Evolutionary conservation across 2,888 invertebrate species (phyloP), one percentile per base, ranked within the genome.

Genomic region (Itoplectis maculator): DNA sequence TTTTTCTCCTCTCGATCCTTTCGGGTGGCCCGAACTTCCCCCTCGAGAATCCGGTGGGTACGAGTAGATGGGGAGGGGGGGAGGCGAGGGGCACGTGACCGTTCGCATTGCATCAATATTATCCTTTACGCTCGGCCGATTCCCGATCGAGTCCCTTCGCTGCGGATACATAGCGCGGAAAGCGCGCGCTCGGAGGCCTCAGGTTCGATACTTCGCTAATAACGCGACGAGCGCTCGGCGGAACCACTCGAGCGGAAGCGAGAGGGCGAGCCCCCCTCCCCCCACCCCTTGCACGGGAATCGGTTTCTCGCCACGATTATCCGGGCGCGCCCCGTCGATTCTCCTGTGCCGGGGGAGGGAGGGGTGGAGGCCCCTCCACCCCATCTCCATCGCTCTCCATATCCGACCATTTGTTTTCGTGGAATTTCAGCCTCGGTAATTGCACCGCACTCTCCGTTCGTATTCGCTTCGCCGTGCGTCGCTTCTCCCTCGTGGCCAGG

Each of bases 71-170:
- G 49, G 18, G 49, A 49, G 56, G 37, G 37, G 37, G 51, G 56
- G 42, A 29, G 37, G 51, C 47, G 42, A 29, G 23, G 20, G 70
- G 20, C 78, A 78, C 81, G 81, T 73, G 81, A 78, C 78, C 78
- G 61, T 68, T 81, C 81, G 61, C 72, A 61, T 81, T 78, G 78
- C 68, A 73, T 81, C 78, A 88, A 88, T 88, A 88, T 88, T 88
- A 86, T 86, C 84, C 80, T 87, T 88, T 84, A 84, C 86, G 81
- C 85, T 74, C 81, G 86, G 83, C 75, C 85, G 79, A 81, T 15
- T 85, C 61, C 66, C 82, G 83, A 83, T 78, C 75, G 82, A 83
- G 84, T 84, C 84, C 85, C 86, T 82, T 83, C 75, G 73, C n/a
- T n/a, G n/a, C 73, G 56, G 51, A 6, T 42, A 66, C 18, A 13